Base-by-base conservation (phyloP, 1,140 invertebrate genomes). In the Drosophila ironensis region DNA sequence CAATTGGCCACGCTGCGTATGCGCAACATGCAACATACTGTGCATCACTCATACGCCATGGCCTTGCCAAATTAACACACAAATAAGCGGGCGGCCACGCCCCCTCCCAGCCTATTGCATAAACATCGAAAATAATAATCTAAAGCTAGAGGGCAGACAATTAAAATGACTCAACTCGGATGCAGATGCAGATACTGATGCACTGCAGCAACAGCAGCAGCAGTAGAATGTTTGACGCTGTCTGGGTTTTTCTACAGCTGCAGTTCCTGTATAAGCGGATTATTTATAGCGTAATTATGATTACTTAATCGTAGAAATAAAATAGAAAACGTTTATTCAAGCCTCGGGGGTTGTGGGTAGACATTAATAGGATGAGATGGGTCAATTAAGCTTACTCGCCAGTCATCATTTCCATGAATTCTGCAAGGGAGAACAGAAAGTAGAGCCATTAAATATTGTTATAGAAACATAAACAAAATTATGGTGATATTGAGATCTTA, bases 341-440 rank as follows among this genome's bases (percentile, higher is more conserved):
- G 60, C 60, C 57, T 64, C 57, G 9, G 56, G 56, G 19, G 11
- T 47, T 28, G 40, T n/a, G 24, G 28, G 12, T 61, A 48, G 59
- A 46, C 59, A 63, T 30, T 61, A 47, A 47, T 47, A 17, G 20
- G 19, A 40, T 12, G 14, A 12, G 57, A 40, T 59, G 64, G 14
- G 22, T 61, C 28, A 25, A 40, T 11, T 12, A 9, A 5, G 51
- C 70, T 94, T 95, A 96, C 94, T 97, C 95, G 91, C 96, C 96
- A 61, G 96, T 97, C 96, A 97, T 97, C 96, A 97, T 97, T 90
- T 97, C 96, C 96, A 97, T 97, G 92, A 97, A 97, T 93, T 97
- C 96, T 97, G 93, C 57, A 95, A 96, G 81, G 41, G 48, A 54
- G 61, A 66, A 22, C 63, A 51, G 12, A 64, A 69, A 44, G 37